These are phyloP conservation scores for Nannoperca australis DNA, from an alignment of 2,797 vertebrate species.

Conservation along the genomic window DNA sequence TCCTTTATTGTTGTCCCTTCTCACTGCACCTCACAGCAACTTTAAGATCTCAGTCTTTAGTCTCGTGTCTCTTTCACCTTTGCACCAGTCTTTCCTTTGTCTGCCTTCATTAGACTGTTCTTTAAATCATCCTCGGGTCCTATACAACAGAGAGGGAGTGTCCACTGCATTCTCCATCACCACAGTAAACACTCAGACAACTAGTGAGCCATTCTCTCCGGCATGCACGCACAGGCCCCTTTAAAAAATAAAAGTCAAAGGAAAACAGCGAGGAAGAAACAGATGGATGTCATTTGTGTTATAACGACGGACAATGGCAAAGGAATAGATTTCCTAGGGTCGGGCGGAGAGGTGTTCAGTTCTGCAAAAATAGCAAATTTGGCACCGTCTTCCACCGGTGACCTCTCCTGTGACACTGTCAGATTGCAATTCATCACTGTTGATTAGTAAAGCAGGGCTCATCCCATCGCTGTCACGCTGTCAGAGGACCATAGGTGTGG, in stretches of 20 bases:
- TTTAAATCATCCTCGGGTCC: conserved; percentile 42
- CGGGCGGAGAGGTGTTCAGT: background rate
- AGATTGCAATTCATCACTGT: conserved; percentile 56
- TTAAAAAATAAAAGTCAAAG: conserved; percentile 52
- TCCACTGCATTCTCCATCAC: conserved; percentile 69
- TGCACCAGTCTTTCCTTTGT: conserved; percentile 32
- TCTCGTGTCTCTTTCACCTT: background rate
- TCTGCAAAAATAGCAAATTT: conserved; percentile 35
- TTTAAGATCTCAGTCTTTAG: background rate
- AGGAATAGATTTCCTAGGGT: conserved; percentile 21
- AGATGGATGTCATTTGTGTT: conserved; percentile 76
- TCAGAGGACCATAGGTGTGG: conserved; percentile 32
- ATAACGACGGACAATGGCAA: conserved; percentile 46
- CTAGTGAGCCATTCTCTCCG: conserved; percentile 78
- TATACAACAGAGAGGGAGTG: conserved; percentile 62
- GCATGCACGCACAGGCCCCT: conserved; percentile 70
- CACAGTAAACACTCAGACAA: conserved; percentile 79
- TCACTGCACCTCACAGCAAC: conserved; percentile 23
- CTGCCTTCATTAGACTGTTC: conserved; percentile 29
- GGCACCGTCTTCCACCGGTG: conserved; percentile 21
- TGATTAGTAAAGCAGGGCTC: conserved; percentile 52
- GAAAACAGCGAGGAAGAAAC: conserved; percentile 57
- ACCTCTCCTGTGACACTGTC: conserved; percentile 56
- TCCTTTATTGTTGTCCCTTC: conserved; percentile 30
- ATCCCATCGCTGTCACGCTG: conserved; percentile 9